phyloP scores from a whole-genome alignment of 2,888 invertebrate species.

The Elegia similella region DNA sequence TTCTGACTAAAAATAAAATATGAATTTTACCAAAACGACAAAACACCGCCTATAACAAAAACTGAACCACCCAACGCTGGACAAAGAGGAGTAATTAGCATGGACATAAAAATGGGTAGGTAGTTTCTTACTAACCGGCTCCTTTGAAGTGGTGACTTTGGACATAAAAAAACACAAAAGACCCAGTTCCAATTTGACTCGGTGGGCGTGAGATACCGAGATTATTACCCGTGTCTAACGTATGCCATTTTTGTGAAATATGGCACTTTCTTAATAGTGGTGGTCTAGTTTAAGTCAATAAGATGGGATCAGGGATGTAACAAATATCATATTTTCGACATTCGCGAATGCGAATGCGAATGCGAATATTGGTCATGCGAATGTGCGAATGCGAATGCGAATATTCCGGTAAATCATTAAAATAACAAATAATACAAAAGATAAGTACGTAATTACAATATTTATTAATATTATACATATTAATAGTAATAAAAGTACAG shows the following conservation, averaged over 20 bases:
- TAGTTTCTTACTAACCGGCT: background rate
- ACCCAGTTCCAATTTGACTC: background rate
- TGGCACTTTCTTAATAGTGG: conserved; percentile 18
- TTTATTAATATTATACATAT: too few relatives aligned
- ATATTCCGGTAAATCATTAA: too few relatives aligned
- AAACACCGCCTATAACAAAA: background rate
- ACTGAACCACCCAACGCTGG: background rate
- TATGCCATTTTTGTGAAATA: conserved; percentile 22
- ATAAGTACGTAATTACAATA: too few relatives aligned
- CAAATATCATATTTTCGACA: too few relatives aligned
- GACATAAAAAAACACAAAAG: background rate
- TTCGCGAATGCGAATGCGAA: too few relatives aligned
- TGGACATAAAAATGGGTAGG: background rate
- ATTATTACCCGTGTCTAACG: conserved; percentile 48
- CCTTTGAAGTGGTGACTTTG: conserved; percentile 2
- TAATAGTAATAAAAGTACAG: too few relatives aligned
- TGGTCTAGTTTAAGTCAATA: conserved; percentile 11
- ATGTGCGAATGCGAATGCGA: too few relatives aligned
- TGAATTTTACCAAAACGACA: background rate
- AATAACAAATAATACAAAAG: too few relatives aligned
- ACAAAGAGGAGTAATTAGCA: conserved; percentile 1
- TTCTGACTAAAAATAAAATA: background rate
- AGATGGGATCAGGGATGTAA: background rate
- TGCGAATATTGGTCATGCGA: too few relatives aligned
- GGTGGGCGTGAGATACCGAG: conserved; percentile 34